Base-by-base conservation (phyloP, 2,797 vertebrate species). In the Sus cebifrons region DNA sequence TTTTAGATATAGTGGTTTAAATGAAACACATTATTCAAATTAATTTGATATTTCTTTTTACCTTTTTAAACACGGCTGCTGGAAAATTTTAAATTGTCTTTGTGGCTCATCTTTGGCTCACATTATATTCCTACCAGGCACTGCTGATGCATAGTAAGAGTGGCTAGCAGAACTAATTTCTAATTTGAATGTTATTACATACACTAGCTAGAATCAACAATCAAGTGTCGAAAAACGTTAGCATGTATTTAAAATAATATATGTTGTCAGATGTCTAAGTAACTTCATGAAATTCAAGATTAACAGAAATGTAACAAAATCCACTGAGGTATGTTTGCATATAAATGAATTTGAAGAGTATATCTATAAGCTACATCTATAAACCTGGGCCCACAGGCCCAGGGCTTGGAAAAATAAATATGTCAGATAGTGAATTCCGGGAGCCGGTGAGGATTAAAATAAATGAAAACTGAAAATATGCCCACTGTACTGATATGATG, bases 221-320 rank as follows among this genome's bases (percentile, higher is more conserved):
- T 68, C 89, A 79, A 87, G 56, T 54, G 36, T 70, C 52, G 10
- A 65, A 79, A 96, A 95, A 60, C 13, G 0, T 1, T 18, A 4
- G 56, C 32, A 29, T 85, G 25, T 82, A 85, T 32, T 75, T 74
- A 94, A 87, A 89, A 78, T 89, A 36, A 44, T 71, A 36, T 36
- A n/a, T 94, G 27, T 90, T 91, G 32, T 93, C 71, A 74, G 32
- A 75, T 93, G 73, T 68, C 52, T 65, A 54, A 73, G 83, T 67
- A 86, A 90, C 32, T 84, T 93, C 78, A 95, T 70, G n/a, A 95
- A 84, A 84, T 91, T 89, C 49, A 67, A 93, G 67, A 91, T 88
- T 40, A 84, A 78, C 67, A 86, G 64, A 90, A 96, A 78, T 56
- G 78, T 64, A 65, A 64, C 77, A 85, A 94, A 95, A 84, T 91